Base-by-base conservation (phyloP, 2,113 vertebrate genomes). In the Sceloporus tristichus region DNA sequence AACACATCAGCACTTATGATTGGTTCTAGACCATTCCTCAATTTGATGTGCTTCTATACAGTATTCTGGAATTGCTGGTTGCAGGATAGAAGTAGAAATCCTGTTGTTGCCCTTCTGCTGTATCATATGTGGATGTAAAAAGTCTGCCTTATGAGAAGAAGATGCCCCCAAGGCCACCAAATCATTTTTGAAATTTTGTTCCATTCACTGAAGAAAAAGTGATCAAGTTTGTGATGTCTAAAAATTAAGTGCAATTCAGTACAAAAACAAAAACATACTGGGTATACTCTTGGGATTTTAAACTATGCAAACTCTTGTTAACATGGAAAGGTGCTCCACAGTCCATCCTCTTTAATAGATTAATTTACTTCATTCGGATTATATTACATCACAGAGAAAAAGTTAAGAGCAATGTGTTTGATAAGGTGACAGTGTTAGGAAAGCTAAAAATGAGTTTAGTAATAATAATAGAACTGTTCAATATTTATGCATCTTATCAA, bases 401-500 rank as follows among this genome's bases (percentile, higher is more conserved):
- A 54, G 18, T 21, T 16, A 34, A 53, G 27, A 78, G 59, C 21
- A 14, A 78, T 77, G n/a, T 29, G 34, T 54, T 84, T 42, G 62
- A 23, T 18, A 65, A 48, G 6, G 19, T 62, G 29, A 71, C 40
- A 66, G 42, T 65, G 80, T 13, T 21, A 53, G 29, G 40, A 66
- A 27, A 82, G 23, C 8, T n/a, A 84, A 78, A 62, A 78, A 14
- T 42, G 62, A 29, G n/a, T 68, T 77, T 68, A 78, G 70, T 62
- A 82, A 65, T 9, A 21, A 4, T 29, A 29, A 29, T 68, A 34
- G 29, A 82, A 66, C 79, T 53, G 56, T n/a, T 82, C 71, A 77
- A 27, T 29, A 77, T 88, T 78, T 56, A 84, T 59, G 81, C 53
- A 77, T 68, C 21, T 40, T 83, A 77, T 83, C 80, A 88, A 83